A percentile compares a stretch with the other conserved stretches of the same genome.
phyloP scores from a whole-genome alignment of 2,797 vertebrate genomes.

The Manis pentadactyla region DNA sequence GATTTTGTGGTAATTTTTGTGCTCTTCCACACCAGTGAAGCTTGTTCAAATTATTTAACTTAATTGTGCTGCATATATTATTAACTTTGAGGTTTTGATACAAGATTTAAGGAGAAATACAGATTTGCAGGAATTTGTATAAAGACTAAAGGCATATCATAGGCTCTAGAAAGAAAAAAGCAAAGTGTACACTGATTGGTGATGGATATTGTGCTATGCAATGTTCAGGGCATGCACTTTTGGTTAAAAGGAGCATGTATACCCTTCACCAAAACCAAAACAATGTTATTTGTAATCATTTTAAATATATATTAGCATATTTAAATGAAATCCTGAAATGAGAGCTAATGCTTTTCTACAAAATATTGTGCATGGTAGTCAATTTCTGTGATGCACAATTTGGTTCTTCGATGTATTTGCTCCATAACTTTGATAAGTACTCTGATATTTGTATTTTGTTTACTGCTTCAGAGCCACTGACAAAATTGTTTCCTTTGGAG shows the following conservation, averaged over 20 bases:
- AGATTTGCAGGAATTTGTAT: background rate
- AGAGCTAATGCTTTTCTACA: background rate
- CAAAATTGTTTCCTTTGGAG: slow-evolving; percentile 64
- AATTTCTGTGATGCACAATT: background rate
- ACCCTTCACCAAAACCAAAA: background rate
- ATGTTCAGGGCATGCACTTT: background rate
- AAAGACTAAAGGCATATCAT: background rate
- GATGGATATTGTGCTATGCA: background rate
- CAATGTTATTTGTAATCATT: background rate
- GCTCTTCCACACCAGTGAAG: background rate
- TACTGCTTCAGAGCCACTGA: slow-evolving; percentile 36
- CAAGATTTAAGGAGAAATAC: background rate
- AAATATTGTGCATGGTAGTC: background rate
- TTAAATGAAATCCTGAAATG: background rate
- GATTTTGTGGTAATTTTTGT: background rate
- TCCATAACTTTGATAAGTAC: background rate
- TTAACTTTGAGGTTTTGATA: background rate
- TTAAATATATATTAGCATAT: background rate
- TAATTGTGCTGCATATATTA: background rate
- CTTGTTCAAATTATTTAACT: background rate
- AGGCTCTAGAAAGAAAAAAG: background rate
- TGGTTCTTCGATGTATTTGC: background rate
- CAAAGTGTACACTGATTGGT: background rate
- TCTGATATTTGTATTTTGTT: slow-evolving; percentile 52
- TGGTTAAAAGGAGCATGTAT: background rate